Evolutionary conservation across 2,888 invertebrate species (phyloP).

Genomic region (Eupithecia exiguata): DNA sequence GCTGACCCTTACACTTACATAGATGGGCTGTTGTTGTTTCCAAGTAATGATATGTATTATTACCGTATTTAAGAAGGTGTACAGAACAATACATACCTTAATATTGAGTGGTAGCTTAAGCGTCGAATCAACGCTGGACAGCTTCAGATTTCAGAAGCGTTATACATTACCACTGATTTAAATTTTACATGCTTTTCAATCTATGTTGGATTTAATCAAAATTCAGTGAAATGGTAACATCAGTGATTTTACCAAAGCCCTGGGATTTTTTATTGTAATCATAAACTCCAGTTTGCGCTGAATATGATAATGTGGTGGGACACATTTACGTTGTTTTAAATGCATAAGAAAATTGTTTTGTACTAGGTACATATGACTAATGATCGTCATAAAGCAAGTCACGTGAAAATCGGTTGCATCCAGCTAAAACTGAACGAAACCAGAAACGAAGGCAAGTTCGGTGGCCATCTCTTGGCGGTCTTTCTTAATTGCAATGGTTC

Average conservation of each 20-base stretch:
- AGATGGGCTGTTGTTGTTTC: conserved; percentile 1
- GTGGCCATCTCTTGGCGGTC: not conserved
- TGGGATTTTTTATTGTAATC: not conserved
- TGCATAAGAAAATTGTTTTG: not conserved
- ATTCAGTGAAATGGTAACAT: no score
- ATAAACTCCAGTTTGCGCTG: no score
- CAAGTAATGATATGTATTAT: not conserved
- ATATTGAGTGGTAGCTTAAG: not conserved
- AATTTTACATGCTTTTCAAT: no score
- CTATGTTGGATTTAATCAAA: no score
- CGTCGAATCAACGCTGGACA: not conserved
- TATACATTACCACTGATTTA: not conserved
- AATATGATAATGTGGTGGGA: not conserved
- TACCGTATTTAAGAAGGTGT: not conserved
- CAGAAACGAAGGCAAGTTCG: conserved; percentile 3
- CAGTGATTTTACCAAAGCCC: no score
- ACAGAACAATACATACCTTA: not conserved
- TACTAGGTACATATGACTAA: not conserved
- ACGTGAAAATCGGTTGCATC: conserved; percentile 13
- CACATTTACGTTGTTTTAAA: not conserved
- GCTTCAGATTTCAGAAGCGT: not conserved
- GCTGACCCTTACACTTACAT: not conserved
- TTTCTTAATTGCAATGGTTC: conserved; percentile 8
- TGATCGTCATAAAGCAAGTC: not conserved
- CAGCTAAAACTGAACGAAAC: conserved; percentile 14